Evolutionary conservation across 2,888 invertebrate genomes (phyloP).

Genomic region (Cataglyphis rosenhaueri): DNA sequence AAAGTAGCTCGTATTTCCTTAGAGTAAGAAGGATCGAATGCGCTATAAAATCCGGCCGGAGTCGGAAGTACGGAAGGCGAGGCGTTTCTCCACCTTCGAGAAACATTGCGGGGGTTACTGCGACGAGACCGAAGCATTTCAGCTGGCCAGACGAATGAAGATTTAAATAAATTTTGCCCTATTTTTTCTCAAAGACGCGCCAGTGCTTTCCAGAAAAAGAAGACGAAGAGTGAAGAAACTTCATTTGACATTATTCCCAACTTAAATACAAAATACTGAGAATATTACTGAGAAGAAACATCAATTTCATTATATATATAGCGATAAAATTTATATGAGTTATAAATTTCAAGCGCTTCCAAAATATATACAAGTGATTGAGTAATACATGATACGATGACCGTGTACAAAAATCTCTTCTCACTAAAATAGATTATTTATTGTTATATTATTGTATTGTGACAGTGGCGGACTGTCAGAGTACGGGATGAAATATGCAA

Average conservation of each 20-base stretch:
- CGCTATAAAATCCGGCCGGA: constrained; percentile 75
- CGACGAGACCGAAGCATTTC: constrained; percentile 38
- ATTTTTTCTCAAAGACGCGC: constrained; percentile 15
- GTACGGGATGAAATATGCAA: neutral
- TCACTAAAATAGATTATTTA: neutral
- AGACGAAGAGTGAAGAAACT: neutral
- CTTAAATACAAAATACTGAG: neutral
- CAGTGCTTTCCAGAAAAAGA: neutral
- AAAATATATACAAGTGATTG: neutral
- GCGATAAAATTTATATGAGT: neutral
- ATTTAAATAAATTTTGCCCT: constrained; percentile 53
- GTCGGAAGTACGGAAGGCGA: constrained; percentile 57
- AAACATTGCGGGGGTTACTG: constrained; percentile 40
- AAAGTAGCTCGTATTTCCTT: constrained; percentile 75
- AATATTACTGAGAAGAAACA: neutral
- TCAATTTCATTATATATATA: constrained; percentile 1
- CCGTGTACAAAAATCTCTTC: neutral
- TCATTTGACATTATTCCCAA: neutral
- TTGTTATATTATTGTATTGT: neutral
- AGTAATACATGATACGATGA: neutral
- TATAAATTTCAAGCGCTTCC: neutral
- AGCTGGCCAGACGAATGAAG: constrained; percentile 18
- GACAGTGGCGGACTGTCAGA: neutral
- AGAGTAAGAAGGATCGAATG: constrained; percentile 79
- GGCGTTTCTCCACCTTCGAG: constrained; percentile 42